phyloP scores from a whole-genome alignment of 2,113 vertebrate genomes.

The Pandion haliaetus region DNA sequence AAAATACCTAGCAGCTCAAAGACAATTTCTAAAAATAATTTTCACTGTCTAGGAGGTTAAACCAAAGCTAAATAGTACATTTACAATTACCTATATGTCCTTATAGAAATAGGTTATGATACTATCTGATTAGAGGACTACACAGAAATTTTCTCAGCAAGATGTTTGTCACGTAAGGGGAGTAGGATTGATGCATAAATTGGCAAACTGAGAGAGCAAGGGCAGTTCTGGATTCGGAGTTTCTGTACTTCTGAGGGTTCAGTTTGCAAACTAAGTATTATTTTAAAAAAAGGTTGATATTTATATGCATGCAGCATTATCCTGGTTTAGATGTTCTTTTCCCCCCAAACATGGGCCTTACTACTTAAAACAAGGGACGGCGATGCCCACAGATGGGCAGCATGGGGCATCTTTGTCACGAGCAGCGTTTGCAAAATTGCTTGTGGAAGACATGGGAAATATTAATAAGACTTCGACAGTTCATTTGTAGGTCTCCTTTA shows the following conservation, averaged over 20 bases:
- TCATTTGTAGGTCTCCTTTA: not conserved
- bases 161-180: not conserved
- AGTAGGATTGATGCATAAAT: not conserved
- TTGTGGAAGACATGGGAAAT: not conserved
- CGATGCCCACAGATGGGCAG: not conserved
- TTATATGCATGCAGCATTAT: not conserved
- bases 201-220: not conserved
- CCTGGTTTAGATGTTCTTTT: not conserved
- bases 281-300: not conserved
- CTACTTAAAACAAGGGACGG: not conserved
- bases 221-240: not conserved
- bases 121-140: not conserved
- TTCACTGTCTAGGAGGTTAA: not conserved
- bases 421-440: not conserved
- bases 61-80: not conserved
- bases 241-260: not conserved
- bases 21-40: not conserved
- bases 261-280: not conserved
- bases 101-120: not conserved
- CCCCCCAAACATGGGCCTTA: not conserved
- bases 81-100: not conserved
- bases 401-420: not conserved
- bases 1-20: not conserved
- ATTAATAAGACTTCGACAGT: not conserved
- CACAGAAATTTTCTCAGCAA: not conserved